A percentile compares a stretch with the other conserved stretches of the same genome.
Evolutionary conservation across 1,140 invertebrate species (phyloP).

Genomic region (Tetramorium simillimum): DNA sequence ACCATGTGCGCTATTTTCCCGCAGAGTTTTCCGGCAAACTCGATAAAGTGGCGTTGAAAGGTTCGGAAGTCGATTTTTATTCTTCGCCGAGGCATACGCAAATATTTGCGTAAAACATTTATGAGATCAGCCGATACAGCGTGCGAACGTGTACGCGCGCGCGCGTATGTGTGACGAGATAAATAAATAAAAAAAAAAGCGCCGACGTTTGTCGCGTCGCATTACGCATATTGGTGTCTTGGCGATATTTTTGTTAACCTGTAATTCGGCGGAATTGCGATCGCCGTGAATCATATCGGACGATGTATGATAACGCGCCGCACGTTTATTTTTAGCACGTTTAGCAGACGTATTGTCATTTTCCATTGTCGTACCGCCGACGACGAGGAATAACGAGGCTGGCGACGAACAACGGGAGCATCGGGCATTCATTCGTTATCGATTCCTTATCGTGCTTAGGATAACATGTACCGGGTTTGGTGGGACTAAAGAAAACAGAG

Average conservation of each 20-base stretch:
- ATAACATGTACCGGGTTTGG: slow-evolving; percentile 4
- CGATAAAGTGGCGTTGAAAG: slow-evolving; percentile 29
- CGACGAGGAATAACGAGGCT: neutral
- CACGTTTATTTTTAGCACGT: slow-evolving; percentile 60
- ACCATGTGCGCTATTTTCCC: neutral
- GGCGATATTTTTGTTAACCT: slow-evolving; percentile 64
- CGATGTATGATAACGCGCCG: slow-evolving; percentile 56
- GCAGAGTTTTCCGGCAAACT: slow-evolving; percentile 28
- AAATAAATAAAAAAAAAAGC: slow-evolving; percentile 49
- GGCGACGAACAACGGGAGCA: neutral
- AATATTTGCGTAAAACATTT: slow-evolving; percentile 48
- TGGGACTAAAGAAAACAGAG: neutral
- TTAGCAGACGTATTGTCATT: slow-evolving; percentile 49
- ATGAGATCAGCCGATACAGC: neutral
- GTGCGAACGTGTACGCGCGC: neutral
- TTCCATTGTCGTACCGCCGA: neutral
- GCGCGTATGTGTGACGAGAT: neutral
- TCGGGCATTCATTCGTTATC: slow-evolving; percentile 36
- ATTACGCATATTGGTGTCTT: neutral
- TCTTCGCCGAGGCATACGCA: slow-evolving; percentile 2
- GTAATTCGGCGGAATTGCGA: slow-evolving; percentile 61
- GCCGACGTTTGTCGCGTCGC: neutral
- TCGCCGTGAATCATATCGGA: slow-evolving; percentile 30
- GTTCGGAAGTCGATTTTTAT: slow-evolving; percentile 48
- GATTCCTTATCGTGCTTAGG: slow-evolving; percentile 26